Conservation (phyloP, 2,113 vertebrate genomes). For the Scartelaos histophorus region DNA sequence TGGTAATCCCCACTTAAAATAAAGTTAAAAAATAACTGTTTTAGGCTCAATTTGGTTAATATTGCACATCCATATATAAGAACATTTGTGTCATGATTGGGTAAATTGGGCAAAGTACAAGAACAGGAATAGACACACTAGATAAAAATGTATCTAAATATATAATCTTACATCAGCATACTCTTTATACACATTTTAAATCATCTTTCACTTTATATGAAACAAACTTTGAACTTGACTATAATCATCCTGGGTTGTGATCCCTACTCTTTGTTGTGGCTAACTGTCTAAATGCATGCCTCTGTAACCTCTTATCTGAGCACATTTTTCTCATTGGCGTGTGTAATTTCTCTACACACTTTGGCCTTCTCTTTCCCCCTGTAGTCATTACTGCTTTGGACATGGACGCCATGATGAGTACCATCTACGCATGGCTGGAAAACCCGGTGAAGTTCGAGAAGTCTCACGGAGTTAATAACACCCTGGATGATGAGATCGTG, state of each 20-base stretch:
- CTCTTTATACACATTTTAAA: neutral
- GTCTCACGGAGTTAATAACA: slow-evolving; percentile 89
- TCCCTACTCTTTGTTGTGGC: slow-evolving; percentile 51
- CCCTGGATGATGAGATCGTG: slow-evolving; percentile 74
- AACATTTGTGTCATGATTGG: too few relatives aligned
- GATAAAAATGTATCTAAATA: too few relatives aligned
- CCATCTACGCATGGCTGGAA: slow-evolving; percentile 88
- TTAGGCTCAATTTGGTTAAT: too few relatives aligned
- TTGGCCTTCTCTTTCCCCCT: slow-evolving; percentile 7
- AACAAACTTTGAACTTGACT: neutral
- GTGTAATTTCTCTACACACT: slow-evolving; percentile 20
- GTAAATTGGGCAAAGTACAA: too few relatives aligned
- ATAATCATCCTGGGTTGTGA: slow-evolving; percentile 12
- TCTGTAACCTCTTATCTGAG: neutral
- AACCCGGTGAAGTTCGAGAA: slow-evolving; percentile 92
- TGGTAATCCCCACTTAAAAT: too few relatives aligned
- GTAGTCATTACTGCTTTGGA: slow-evolving; percentile 89
- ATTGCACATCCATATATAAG: too few relatives aligned
- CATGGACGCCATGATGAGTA: slow-evolving; percentile 96
- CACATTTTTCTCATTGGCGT: slow-evolving; percentile 20
- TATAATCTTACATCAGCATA: too few relatives aligned
- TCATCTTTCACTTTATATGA: neutral
- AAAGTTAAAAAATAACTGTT: too few relatives aligned
- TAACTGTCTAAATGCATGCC: slow-evolving; percentile 27
- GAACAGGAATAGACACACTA: too few relatives aligned